These are phyloP conservation scores for Dasysyrphus tricinctus DNA, from an alignment of 2,888 invertebrate species.

Conservation along the genomic window DNA sequence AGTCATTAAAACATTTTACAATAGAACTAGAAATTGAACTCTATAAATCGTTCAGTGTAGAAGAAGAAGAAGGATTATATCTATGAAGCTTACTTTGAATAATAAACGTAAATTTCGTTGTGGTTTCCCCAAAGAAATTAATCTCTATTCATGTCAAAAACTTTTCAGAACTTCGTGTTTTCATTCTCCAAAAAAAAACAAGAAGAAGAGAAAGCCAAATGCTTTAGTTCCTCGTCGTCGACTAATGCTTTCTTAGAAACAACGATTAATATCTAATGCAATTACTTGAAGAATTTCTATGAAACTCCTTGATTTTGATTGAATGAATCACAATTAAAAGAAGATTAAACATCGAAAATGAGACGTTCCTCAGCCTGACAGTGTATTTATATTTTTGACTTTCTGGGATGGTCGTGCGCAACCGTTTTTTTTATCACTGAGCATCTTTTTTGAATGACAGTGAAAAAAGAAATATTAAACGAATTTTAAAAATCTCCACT, in stretches of 20 bases:
- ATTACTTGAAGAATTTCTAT: conserved; percentile 21
- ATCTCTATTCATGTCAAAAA: conserved; percentile 37
- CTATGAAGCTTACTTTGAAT: conserved; percentile 17
- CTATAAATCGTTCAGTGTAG: neutral
- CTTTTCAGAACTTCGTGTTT: conserved; percentile 8
- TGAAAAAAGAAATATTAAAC: neutral
- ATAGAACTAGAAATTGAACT: conserved; percentile 6
- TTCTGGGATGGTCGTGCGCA: neutral
- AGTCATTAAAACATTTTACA: conserved; percentile 3
- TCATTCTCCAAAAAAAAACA: neutral
- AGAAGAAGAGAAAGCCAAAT: neutral
- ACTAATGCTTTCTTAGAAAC: neutral
- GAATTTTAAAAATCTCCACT: conserved; percentile 18
- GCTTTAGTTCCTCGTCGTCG: neutral
- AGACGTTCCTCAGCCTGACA: conserved; percentile 1
- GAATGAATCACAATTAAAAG: conserved; percentile 36
- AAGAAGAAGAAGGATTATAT: neutral
- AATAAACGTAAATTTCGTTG: conserved; percentile 19
- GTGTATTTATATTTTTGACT: neutral
- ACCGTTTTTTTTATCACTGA: neutral
- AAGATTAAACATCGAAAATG: conserved; percentile 9
- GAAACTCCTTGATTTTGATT: conserved; percentile 30
- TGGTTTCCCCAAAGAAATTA: conserved; percentile 11
- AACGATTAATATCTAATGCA: conserved; percentile 30
- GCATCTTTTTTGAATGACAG: neutral